A percentile compares a stretch with the other conserved stretches of the same genome.
These are phyloP conservation scores for Tinea trinotella DNA, from an alignment of 2,888 invertebrate species.

Conservation along the genomic window DNA sequence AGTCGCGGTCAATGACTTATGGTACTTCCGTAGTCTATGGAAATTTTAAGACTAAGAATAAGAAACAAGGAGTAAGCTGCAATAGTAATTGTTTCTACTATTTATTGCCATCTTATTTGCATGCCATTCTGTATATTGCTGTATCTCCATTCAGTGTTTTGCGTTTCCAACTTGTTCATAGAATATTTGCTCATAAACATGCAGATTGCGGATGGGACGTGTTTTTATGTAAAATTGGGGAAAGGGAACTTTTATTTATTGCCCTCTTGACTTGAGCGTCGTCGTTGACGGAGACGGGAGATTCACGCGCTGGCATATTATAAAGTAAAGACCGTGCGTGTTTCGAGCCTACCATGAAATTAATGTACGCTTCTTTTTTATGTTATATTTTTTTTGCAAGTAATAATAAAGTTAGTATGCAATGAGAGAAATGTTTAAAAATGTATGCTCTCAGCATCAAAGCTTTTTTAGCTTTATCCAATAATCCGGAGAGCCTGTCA, in stretches of 20 bases:
- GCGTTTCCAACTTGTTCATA: constrained; percentile 56
- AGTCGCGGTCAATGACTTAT: constrained; percentile 18
- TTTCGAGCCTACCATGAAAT: constrained; percentile 12
- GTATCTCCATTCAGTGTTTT: constrained; percentile 18
- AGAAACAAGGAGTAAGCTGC: constrained; percentile 18
- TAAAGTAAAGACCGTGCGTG: constrained; percentile 12
- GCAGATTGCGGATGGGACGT: constrained; percentile 70
- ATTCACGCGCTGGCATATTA: constrained; percentile 27
- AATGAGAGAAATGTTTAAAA: constrained; percentile 1
- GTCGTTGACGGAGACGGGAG: constrained; percentile 41
- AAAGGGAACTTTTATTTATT: constrained; percentile 68
- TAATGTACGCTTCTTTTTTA: constrained; percentile 16
- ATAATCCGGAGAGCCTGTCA: no score
- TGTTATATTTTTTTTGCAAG: constrained; percentile 9
- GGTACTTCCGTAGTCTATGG: constrained; percentile 17
- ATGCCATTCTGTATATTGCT: constrained; percentile 62
- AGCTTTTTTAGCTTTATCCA: not conserved
- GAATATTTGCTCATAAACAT: constrained; percentile 71
- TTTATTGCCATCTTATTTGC: constrained; percentile 60
- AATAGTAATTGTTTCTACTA: constrained; percentile 19
- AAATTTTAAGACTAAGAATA: constrained; percentile 16
- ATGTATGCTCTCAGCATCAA: not conserved
- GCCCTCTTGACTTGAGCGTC: constrained; percentile 61
- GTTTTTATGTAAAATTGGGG: constrained; percentile 68
- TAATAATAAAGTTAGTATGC: constrained; percentile 14